Conservation (phyloP, 2,113 vertebrate genomes). For the Podarcis cretensis region DNA sequence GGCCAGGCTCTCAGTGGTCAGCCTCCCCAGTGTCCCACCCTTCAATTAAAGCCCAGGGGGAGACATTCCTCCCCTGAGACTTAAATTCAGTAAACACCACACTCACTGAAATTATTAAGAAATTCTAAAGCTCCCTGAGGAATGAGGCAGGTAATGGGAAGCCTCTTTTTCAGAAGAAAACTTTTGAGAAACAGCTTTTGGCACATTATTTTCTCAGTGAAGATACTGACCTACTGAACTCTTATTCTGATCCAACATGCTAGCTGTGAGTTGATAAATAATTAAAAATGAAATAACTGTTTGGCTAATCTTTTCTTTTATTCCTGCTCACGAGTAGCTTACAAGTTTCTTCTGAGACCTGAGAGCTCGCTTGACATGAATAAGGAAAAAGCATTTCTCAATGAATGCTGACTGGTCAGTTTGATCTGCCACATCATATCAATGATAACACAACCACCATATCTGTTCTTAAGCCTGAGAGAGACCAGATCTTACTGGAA, state of each 20-base stretch:
- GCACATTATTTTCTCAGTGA: too few relatives aligned
- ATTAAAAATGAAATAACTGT: constrained; percentile 1
- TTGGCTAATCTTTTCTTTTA: neutral
- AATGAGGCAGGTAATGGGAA: too few relatives aligned
- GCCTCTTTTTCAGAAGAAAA: too few relatives aligned
- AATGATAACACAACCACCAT: constrained; percentile 17
- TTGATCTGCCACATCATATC: neutral
- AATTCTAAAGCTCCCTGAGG: too few relatives aligned
- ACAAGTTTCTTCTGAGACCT: neutral
- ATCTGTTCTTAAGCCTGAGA: neutral
- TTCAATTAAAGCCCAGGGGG: too few relatives aligned
- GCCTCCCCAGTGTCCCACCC: too few relatives aligned
- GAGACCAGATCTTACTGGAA: neutral
- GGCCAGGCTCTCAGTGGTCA: too few relatives aligned
- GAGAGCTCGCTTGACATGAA: neutral
- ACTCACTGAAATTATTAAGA: too few relatives aligned
- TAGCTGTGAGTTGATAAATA: constrained; percentile 15
- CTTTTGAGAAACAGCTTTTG: too few relatives aligned
- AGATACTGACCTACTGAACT: neutral
- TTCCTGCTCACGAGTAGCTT: neutral
- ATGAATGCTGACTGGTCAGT: neutral
- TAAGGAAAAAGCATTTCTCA: constrained; percentile 13
- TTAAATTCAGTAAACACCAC: too few relatives aligned
- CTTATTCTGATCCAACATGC: neutral
- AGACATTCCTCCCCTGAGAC: too few relatives aligned